Base-by-base conservation (phyloP, 2,888 invertebrate species). In the Stenolophus ochropezus region DNA sequence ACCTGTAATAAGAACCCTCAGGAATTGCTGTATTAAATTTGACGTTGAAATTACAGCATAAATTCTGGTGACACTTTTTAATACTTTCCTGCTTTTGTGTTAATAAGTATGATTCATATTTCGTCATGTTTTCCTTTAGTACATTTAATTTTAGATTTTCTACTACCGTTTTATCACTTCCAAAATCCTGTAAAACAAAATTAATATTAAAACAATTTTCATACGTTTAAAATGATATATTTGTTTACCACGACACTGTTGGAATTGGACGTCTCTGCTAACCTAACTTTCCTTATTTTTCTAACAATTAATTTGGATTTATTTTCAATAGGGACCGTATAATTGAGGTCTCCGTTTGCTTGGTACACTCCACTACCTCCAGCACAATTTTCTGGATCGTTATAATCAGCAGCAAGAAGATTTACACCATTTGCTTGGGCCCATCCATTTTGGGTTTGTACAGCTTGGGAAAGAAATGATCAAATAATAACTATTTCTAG, bases 361-460 rank as follows among this genome's bases (percentile, higher is more conserved):
- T 84, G 61, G 69, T 85, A 86, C 21, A 86, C 84, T 2, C 85
- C 86, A 65, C 85, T 84, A 8, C 86, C 86, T 4, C 85, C 86
- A 58, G 80, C 81, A 18, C 76, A 51, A 4, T 82, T 69, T 11
- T 58, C 75, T 6, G 85, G 84, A 58, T 83, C 82, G 27, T 83
- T 83, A 49, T 85, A 84, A 16, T 83, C 83, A 4, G 87, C 82
- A 18, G 85, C 85, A 42, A 87, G 49, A 6, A 87, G 51, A 74
- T 86, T 86, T 3, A 86, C 83, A 33, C 85, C 84, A 11, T 84
- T 84, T 16, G 84, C 84, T 33, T 83, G 84, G 2, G 86, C 85
- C 83, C 85, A 87, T 1, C 86, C 87, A 61, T 84, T 84, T 82
- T 86, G 86, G 2, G 85, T 77, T 33, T 85, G 84, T 21, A 85